These are phyloP conservation scores for Drosophila buzzatii DNA, from an alignment of 2,888 invertebrate genomes.

Conservation along the genomic window DNA sequence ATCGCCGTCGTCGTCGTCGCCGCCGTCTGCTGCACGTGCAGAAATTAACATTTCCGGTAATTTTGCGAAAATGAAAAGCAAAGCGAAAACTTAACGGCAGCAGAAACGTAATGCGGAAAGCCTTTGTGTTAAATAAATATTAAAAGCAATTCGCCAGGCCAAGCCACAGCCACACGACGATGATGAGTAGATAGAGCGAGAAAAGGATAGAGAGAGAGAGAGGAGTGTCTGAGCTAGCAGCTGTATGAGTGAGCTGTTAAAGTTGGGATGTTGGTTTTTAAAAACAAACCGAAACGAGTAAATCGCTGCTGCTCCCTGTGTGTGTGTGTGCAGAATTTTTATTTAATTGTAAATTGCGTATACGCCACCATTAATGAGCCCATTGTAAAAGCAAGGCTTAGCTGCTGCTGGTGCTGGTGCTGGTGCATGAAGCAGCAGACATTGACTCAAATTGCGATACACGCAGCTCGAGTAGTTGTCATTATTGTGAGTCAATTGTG, in stretches of 20 bases:
- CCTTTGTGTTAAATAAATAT: conserved; percentile 80
- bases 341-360: conserved; percentile 80
- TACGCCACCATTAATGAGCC: conserved; percentile 76
- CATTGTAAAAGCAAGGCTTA: conserved; percentile 62
- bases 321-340: conserved; percentile 51
- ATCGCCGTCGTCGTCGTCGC: conserved; percentile 11
- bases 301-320: conserved; percentile 44
- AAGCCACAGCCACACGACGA: conserved; percentile 49
- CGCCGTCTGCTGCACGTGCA: conserved; percentile 75
- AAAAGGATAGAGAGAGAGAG: not conserved
- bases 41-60: conserved; percentile 81
- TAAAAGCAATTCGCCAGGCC: conserved; percentile 74
- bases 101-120: conserved; percentile 76
- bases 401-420: conserved; percentile 16
- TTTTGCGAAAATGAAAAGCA: conserved; percentile 81
- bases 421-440: conserved; percentile 12
- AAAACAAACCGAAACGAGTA: conserved; percentile 54
- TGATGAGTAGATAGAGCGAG: conserved; percentile 27
- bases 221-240: not conserved
- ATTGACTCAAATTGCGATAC: conserved; percentile 16
- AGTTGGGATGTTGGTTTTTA: conserved; percentile 61
- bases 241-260: conserved; percentile 46
- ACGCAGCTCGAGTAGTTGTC: conserved; percentile 58
- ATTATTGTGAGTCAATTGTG: conserved; percentile 82
- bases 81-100: conserved; percentile 79